Base-by-base conservation (phyloP, 2,888 invertebrate genomes). In the Drosophila tripunctata region DNA sequence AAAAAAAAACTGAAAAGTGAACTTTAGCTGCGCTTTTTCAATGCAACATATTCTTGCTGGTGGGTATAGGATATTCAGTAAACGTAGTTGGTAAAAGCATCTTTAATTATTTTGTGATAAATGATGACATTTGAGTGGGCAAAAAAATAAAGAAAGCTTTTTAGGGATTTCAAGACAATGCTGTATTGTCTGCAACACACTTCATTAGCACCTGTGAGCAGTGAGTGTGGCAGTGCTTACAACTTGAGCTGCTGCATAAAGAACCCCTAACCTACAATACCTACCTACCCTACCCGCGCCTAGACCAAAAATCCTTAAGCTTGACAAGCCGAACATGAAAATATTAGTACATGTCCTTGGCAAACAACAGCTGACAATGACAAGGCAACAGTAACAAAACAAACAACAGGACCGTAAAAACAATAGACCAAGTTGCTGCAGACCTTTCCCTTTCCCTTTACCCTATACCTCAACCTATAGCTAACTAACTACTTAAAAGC, bases 51-150 rank as follows among this genome's bases (percentile, higher is more conserved):
- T 14, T 36, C 41, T 40, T 17, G 35, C 31, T 24, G 22, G 5
- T 6, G 21, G 8, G n/a, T n/a, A n/a, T n/a, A n/a, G n/a, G n/a
- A n/a, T n/a, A n/a, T n/a, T n/a, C n/a, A n/a, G n/a, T 31, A 51
- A n/a, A 21, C 27, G 3, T 8, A 27, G 27, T 6, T 10, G 27
- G 15, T 12, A 24, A 21, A 65, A 54, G 35, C 79, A 83, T 75
- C 87, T 89, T 89, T 89, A 89, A 89, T 89, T 89, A 90, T 89
- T 89, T 89, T 88, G 87, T 90, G 90, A 89, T 89, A 90, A 90
- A 89, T 90, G 89, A 88, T 88, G 90, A 88, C 89, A 88, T 80
- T 88, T 78, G 78, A 82, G 82, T 75, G 78, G 33, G 41, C 54
- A 47, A 61, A 62, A 78, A 41, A 68, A 48, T 33, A 43, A 15